Base-by-base conservation (phyloP, 2,888 invertebrate species). In the Gastrophysa polygoni region DNA sequence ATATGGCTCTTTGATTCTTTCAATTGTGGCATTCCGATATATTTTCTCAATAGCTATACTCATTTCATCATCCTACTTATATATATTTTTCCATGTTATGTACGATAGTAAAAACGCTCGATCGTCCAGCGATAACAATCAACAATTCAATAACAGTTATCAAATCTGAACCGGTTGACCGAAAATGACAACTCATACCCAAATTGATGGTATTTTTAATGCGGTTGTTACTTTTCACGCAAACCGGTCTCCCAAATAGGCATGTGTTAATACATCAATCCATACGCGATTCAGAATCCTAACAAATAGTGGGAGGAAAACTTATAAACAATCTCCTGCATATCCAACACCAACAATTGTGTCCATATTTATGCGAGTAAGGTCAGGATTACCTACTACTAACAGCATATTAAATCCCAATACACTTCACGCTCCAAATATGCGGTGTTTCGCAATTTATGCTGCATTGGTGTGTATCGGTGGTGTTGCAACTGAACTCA, bases 401-500 rank as follows among this genome's bases (percentile, higher is more conserved):
- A n/a, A 17, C 47, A 44, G 28, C 43, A 46, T 11, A 18, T 46
- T 18, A 4, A 46, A 16, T 55, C 20, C 18, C n/a, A 11, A 5
- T 51, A 16, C 29, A 4, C 17, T n/a, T 21, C 17, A 49, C 7
- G 2, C 32, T 16, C 21, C 5, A 48, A 58, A 59, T 24, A 64
- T 68, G 66, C 54, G 60, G 20, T 62, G 59, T 51, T 24, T 57
- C 44, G 43, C 34, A n/a, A 3, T 64, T 18, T 29, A 68, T 7
- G 34, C 49, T 50, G 57, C 61, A 46, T 56, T 64, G 55, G 14
- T 67, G 32, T 63, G 51, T 64, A 81, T 82, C 32, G 84, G 83
- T 43, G 85, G 83, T 7, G 65, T 65, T 38, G 66, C 63, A 20
- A 60, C 61, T 10, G 46, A 67, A 46, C 83, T 90, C 38, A 83